Evolutionary conservation across 2,797 vertebrate species (phyloP), one percentile per base, ranked within the genome.

Genomic region (Cetoscarus ocellatus): DNA sequence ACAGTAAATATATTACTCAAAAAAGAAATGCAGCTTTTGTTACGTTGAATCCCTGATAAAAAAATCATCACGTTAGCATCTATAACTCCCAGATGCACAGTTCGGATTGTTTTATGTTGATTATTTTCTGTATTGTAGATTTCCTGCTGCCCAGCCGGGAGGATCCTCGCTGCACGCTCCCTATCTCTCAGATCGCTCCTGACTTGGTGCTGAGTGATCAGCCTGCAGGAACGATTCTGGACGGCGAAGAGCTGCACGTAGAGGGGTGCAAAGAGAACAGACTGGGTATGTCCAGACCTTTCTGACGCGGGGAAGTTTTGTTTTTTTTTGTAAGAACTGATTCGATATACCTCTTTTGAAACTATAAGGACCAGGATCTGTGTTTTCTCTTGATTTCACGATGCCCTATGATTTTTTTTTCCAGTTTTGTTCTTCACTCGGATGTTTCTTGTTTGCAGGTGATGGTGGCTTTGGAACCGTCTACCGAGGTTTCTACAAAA

Each of bases 391-490:
- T 10, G 9, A 40, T 40, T 11, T 42, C 17, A 14, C 15, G 49
- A 17, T 19, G n/a, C 13, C 51, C 43, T 11, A 13, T 18, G n/a
- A 8, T 7, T 15, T 1, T 50, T n/a, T 45, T 27, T 27, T 27
- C 27, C 27, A 4, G 27, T 27, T 2, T 27, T 27, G 27, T 27
- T 27, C 27, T 27, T 40, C 36, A 6, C 11, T 18, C 10, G 0
- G 2, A 14, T 36, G 42, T 13, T 50, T 59, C 64, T 34, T 63
- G 61, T 43, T 34, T 56, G 1, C 78, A 99, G 98, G 98, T 13
- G 95, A 97, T 44, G 98, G 98, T 17, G 97, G 97, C 34, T 99
- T 99, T 92, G 98, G 98, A 66, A 98, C 97, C 0, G 98, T 99
- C 19, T 99, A 99, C 70, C 95, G 95, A 85, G 97, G 97, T 0